Evolutionary conservation across 2,888 invertebrate genomes (phyloP).

Genomic region (Leucophora obtusa): DNA sequence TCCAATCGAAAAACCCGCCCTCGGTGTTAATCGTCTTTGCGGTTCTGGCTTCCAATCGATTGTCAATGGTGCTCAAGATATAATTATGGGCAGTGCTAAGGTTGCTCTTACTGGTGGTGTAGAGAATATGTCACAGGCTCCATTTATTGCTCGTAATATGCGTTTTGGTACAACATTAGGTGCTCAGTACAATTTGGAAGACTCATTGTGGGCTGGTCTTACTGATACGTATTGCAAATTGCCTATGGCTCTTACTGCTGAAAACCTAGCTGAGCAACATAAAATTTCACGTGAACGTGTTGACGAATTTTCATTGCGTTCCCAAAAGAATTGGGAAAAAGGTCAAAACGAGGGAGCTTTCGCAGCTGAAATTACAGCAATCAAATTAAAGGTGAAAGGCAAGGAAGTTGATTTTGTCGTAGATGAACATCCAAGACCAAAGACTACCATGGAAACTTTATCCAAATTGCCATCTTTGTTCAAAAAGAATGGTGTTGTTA

Average conservation of each 20-base stretch:
- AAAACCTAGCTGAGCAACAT: conserved; percentile 93
- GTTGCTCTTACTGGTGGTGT: conserved; percentile 94
- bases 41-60: conserved; percentile 98
- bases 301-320: conserved; percentile 90
- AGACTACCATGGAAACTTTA: conserved; percentile 91
- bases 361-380: conserved; percentile 92
- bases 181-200: conserved; percentile 87
- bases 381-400: conserved; percentile 90
- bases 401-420: conserved; percentile 87
- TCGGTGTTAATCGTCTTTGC: conserved; percentile 95
- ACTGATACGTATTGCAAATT: conserved; percentile 93
- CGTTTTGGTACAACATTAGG: conserved; percentile 95
- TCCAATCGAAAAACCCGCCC: conserved; percentile 89
- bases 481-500: conserved; percentile 95
- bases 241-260: conserved; percentile 97
- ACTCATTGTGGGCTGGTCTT: conserved; percentile 92
- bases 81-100: conserved; percentile 89
- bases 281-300: conserved; percentile 89
- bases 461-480: conserved; percentile 93
- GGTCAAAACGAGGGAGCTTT: conserved; percentile 94
- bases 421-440: conserved; percentile 88
- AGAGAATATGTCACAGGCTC: conserved; percentile 97
- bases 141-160: conserved; percentile 89
- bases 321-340: conserved; percentile 92
- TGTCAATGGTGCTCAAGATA: conserved; percentile 95